phyloP scores from a whole-genome alignment of 2,113 vertebrate genomes.

The Xenus cinereus region DNA sequence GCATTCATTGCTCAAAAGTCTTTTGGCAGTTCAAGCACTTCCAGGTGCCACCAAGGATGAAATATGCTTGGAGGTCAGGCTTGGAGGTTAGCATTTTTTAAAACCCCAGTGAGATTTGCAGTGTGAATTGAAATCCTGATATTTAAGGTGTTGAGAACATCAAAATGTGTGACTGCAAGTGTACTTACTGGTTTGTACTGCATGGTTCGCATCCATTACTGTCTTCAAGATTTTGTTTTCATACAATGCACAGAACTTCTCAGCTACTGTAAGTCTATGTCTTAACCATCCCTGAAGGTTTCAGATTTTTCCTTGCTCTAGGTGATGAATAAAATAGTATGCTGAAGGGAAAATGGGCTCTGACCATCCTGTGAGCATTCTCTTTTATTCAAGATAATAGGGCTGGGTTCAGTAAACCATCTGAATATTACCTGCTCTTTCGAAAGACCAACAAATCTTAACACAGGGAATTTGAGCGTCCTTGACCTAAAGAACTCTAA shows the following conservation, averaged over 20 bases:
- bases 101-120: background rate
- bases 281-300: background rate
- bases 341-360: background rate
- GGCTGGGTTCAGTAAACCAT: background rate
- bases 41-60: background rate
- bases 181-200: background rate
- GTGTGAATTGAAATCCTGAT: background rate
- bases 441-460: background rate
- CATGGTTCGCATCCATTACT: background rate
- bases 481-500: background rate
- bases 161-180: background rate
- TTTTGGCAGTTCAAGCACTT: background rate
- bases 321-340: background rate
- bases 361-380: background rate
- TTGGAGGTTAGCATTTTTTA: background rate
- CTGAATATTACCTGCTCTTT: background rate
- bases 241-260: background rate
- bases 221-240: background rate
- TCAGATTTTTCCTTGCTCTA: background rate
- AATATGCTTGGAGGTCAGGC: background rate
- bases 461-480: background rate
- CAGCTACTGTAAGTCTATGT: background rate
- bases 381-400: background rate
- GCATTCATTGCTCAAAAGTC: background rate
- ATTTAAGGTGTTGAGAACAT: background rate